Evolutionary conservation across 2,113 vertebrate genomes (phyloP).

Genomic region (Cephalopholis sonnerati): DNA sequence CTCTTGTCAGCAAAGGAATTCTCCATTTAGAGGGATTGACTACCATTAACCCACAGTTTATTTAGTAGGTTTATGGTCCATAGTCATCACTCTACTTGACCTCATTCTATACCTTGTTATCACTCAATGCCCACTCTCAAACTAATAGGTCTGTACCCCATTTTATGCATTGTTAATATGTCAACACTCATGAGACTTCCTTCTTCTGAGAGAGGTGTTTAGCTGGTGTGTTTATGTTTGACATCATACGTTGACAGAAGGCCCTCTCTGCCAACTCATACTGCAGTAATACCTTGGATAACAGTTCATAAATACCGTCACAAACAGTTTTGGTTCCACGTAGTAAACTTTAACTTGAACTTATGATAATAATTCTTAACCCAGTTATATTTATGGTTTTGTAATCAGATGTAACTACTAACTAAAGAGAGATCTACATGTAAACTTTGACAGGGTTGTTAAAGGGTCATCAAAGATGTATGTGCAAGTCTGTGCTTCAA

Average conservation of each 20-base stretch:
- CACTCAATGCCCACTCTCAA: not conserved
- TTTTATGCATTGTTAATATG: slow-evolving; percentile 37
- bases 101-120: slow-evolving; percentile 14
- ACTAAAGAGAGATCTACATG: not conserved
- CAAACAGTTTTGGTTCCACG: not conserved
- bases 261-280: not conserved
- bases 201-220: slow-evolving; percentile 17
- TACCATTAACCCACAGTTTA: slow-evolving; percentile 31
- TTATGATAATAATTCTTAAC: not conserved
- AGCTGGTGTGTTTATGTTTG: slow-evolving; percentile 1
- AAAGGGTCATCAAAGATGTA: not conserved
- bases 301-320: not conserved
- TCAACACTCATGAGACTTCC: slow-evolving; percentile 36
- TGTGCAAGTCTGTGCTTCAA: not conserved
- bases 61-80: slow-evolving; percentile 27
- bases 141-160: not conserved
- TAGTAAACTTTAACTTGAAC: not conserved
- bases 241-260: not conserved
- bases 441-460: not conserved
- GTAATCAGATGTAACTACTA: not conserved
- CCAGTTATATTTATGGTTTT: not conserved
- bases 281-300: not conserved
- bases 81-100: not conserved
- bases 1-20: slow-evolving; percentile 49
- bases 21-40: slow-evolving; percentile 38